These are phyloP conservation scores for Argyresthia albistria DNA, from an alignment of 2,888 invertebrate species.

Conservation along the genomic window DNA sequence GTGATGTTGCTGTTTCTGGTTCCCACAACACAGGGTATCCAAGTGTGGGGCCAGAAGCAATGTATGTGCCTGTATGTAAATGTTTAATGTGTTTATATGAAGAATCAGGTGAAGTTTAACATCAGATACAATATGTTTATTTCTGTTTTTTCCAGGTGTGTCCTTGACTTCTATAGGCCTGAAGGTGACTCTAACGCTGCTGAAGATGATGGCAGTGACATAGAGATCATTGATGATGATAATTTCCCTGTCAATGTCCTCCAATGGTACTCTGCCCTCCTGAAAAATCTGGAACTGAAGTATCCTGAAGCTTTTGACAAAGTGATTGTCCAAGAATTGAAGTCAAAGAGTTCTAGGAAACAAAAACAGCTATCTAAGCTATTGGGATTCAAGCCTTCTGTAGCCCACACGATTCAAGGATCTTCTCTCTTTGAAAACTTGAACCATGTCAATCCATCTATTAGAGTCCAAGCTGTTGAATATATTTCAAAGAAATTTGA, in stretches of 20 bases:
- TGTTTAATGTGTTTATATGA: too few relatives aligned
- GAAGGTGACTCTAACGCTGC: conserved; percentile 18
- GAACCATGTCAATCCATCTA: conserved; percentile 77
- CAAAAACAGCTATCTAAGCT: conserved; percentile 50
- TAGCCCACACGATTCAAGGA: conserved; percentile 62
- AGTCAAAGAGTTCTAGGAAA: conserved; percentile 30
- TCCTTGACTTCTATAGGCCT: conserved; percentile 45
- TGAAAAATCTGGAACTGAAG: conserved; percentile 76
- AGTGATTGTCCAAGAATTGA: conserved; percentile 73
- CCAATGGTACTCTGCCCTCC: conserved; percentile 67
- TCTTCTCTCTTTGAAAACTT: conserved; percentile 77
- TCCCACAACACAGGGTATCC: too few relatives aligned
- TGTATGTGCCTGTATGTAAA: too few relatives aligned
- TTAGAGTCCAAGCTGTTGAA: conserved; percentile 78
- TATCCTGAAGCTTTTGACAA: conserved; percentile 82
- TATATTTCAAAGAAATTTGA: conserved; percentile 72
- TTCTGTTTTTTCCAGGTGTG: conserved; percentile 40
- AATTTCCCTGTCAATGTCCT: conserved; percentile 41
- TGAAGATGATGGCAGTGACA: conserved; percentile 47
- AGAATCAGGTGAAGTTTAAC: not conserved
- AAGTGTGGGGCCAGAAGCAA: too few relatives aligned
- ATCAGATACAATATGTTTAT: conserved; percentile 3
- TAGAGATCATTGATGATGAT: conserved; percentile 55
- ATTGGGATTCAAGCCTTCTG: conserved; percentile 68
- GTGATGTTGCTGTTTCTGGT: too few relatives aligned